Conservation (phyloP, 2,113 vertebrate species). For the Periophthalmodon schlosseri region DNA sequence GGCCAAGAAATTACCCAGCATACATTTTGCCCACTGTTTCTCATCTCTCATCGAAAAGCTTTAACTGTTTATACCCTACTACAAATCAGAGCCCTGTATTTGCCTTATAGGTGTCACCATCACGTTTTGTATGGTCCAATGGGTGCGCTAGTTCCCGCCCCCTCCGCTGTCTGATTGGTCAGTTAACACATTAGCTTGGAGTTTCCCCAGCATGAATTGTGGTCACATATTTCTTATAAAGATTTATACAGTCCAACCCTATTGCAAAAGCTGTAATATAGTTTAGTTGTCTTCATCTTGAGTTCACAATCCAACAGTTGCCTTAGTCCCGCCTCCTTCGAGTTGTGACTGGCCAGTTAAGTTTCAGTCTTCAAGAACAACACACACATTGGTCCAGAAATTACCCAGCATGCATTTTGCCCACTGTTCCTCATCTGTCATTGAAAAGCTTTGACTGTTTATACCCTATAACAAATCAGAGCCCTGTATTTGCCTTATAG, state of each 20-base stretch:
- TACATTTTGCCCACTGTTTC: conserved; percentile 22
- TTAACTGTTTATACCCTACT: conserved; percentile 6
- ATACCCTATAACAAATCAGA: not conserved
- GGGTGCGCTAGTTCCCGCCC: not conserved
- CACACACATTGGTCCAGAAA: conserved; percentile 13
- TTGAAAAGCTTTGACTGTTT: conserved; percentile 23
- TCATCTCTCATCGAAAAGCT: conserved; percentile 5
- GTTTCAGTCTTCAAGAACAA: not conserved
- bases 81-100: not conserved
- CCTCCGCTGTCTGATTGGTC: conserved; percentile 46
- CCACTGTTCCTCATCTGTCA: not conserved
- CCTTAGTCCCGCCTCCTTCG: not conserved
- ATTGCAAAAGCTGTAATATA: not conserved
- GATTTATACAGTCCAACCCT: not conserved
- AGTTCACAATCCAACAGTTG: not conserved
- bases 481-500: not conserved
- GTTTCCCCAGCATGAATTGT: too few species aligned
- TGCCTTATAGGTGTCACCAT: conserved; percentile 9
- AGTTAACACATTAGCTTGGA: too few species aligned
- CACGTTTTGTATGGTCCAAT: conserved; percentile 54
- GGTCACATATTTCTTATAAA: not conserved
- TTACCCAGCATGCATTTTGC: conserved; percentile 39
- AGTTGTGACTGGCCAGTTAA: not conserved
- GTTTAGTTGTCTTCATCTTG: not conserved
- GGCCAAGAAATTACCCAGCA: conserved; percentile 27